phyloP scores from a whole-genome alignment of 2,888 invertebrate genomes.

The Prostheceraeus crozeri region DNA sequence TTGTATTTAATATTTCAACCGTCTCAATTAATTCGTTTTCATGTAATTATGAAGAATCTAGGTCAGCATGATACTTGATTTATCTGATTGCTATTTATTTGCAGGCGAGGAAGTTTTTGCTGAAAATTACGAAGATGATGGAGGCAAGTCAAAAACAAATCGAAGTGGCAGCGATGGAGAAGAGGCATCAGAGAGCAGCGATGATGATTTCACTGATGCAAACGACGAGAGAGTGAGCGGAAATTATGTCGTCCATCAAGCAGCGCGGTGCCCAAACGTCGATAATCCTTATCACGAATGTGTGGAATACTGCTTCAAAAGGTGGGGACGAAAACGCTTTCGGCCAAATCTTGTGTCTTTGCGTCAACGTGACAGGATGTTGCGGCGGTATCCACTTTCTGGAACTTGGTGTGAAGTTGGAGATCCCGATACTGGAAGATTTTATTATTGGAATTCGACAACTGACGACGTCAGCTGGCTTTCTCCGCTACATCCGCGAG shows the following conservation, averaged over 20 bases:
- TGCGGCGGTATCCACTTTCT: conserved; percentile 79
- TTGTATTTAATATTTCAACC: too few relatives aligned
- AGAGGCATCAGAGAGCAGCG: conserved; percentile 39
- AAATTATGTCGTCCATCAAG: conserved; percentile 44
- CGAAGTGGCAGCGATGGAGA: conserved; percentile 32
- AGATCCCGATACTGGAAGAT: conserved; percentile 70
- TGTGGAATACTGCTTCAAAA: conserved; percentile 73
- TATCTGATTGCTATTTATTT: neutral
- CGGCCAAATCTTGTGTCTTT: conserved; percentile 68
- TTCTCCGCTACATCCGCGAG: conserved; percentile 80
- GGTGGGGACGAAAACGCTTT: conserved; percentile 51
- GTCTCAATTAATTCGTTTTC: too few relatives aligned
- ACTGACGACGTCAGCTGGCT: conserved; percentile 81
- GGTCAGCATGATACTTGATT: too few relatives aligned
- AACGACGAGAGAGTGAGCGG: too few relatives aligned
- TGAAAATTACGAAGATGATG: conserved; percentile 72
- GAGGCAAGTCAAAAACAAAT: conserved; percentile 40
- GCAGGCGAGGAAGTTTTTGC: conserved; percentile 79
- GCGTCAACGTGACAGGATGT: conserved; percentile 67
- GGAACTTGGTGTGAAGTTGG: conserved; percentile 86
- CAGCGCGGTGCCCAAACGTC: conserved; percentile 80
- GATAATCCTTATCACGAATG: conserved; percentile 89
- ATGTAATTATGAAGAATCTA: too few relatives aligned
- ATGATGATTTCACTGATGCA: conserved; percentile 23
- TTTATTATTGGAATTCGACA: conserved; percentile 88